Base-by-base conservation (phyloP, 2,113 vertebrate species). In the Carassius auratus region DNA sequence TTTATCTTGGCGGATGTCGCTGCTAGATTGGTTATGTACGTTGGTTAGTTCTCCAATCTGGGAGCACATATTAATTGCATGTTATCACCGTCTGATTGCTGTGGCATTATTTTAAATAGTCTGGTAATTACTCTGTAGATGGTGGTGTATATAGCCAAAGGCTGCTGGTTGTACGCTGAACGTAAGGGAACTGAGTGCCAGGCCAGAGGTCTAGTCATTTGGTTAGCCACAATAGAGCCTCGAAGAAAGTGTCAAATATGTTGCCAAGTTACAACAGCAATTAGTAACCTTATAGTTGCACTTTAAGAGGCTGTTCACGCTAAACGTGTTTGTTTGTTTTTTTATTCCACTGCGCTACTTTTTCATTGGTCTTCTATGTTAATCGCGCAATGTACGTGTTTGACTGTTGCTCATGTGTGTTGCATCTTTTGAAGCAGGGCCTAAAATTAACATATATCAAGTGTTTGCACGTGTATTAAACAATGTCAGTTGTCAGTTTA, bases 31-130 rank as follows among this genome's bases (percentile, higher is more conserved):
- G 92, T 92, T 89, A 88, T 84, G 88, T 96, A 92, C 91, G 94
- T 96, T 95, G 95, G 95, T 94, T 95, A 95, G 17, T 94, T 95
- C 95, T 95, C 92, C 96, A 96, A 96, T 97, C 97, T 96, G 96
- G 95, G 96, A 97, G 96, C 96, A 96, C 95, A 95, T 95, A 96
- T 97, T 98, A 98, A 99, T 98, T 98, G 97, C 96, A 94, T 98
- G 98, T 97, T 99, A 98, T 98, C 97, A 97, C 97, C 97, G 96
- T 94, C 94, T 98, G 97, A 99, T 99, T 99, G 97, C 96, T 95
- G 96, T 96, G 95, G 96, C 96, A 96, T 98, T 99, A 97, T 98
- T 98, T 98, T 97, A 98, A 98, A 97, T 96, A 96, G 97, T 97
- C 96, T 96, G 96, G 96, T 98, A 98, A 99, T 99, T 98, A 98